phyloP scores from a whole-genome alignment of 2,113 vertebrate genomes.

The Galemys pyrenaicus region DNA sequence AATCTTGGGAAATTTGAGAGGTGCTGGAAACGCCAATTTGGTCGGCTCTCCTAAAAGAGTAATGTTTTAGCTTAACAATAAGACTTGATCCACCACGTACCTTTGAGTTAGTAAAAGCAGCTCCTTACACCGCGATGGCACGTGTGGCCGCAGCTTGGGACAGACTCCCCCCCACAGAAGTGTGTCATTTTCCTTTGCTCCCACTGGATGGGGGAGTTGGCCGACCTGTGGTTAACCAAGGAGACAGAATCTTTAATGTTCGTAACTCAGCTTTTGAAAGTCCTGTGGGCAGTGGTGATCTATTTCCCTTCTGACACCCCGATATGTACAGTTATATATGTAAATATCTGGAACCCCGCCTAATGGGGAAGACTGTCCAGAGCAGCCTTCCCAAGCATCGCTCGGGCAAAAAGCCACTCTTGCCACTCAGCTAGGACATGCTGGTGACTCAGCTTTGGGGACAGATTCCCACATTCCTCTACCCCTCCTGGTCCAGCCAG shows the following conservation, averaged over 20 bases:
- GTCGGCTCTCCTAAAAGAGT: conserved; percentile 54
- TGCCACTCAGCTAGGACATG: not conserved
- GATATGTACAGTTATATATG: conserved; percentile 71
- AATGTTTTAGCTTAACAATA: conserved; percentile 36
- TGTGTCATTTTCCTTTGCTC: not conserved
- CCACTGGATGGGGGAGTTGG: conserved; percentile 40
- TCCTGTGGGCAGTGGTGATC: not conserved
- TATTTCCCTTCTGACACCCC: not conserved
- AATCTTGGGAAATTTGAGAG: not conserved
- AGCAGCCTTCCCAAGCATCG: conserved; percentile 69
- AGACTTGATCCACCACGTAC: not conserved
- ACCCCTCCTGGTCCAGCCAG: not conserved
- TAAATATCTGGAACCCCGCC: conserved; percentile 76
- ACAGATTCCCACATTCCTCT: not conserved
- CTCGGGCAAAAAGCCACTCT: conserved; percentile 64
- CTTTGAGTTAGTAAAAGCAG: not conserved
- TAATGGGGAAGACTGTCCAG: conserved; percentile 62
- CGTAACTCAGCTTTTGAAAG: conserved; percentile 49
- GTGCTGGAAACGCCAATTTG: not conserved
- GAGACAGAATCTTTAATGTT: conserved; percentile 48
- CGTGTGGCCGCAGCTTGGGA: not conserved
- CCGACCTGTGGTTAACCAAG: conserved; percentile 38
- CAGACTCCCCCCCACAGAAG: not conserved
- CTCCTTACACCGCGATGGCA: conserved; percentile 19
- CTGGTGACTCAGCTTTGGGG: conserved; percentile 27